Percentiles rank a stretch among this genome's conserved stretches.
These are phyloP conservation scores for Sebastes taczanowskii DNA, from an alignment of 2,797 vertebrate species.

Conservation along the genomic window DNA sequence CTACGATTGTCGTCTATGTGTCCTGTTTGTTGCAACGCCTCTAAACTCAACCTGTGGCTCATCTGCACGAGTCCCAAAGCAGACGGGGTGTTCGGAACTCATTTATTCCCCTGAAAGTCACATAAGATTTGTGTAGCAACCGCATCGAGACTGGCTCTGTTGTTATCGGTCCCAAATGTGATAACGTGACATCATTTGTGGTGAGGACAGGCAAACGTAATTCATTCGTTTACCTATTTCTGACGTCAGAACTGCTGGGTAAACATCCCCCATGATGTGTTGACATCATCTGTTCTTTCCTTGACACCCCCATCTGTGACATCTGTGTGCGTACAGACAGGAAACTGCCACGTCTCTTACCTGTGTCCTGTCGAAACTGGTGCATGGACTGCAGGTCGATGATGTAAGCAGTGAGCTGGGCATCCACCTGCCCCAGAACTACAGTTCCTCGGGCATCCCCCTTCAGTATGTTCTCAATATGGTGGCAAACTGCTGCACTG, in stretches of 20 bases:
- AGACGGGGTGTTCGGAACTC: background rate
- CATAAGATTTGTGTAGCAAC: slow-evolving; percentile 20
- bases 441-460: slow-evolving; percentile 91
- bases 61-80: background rate
- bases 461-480: slow-evolving; percentile 94
- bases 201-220: background rate
- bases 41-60: slow-evolving; percentile 59
- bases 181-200: slow-evolving; percentile 2
- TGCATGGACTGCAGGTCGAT: slow-evolving; percentile 98
- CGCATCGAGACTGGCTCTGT: background rate
- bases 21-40: slow-evolving; percentile 16
- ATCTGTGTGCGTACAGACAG: background rate
- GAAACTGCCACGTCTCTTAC: slow-evolving; percentile 76
- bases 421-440: slow-evolving; percentile 93
- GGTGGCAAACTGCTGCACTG: slow-evolving; percentile 92
- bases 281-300: background rate
- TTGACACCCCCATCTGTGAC: background rate
- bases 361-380: slow-evolving; percentile 97
- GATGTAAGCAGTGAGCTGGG: slow-evolving; percentile 92
- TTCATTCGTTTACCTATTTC: background rate
- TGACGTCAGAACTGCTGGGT: background rate
- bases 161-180: background rate
- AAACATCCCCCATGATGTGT: background rate
- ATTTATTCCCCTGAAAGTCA: slow-evolving; percentile 34
- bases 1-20: slow-evolving; percentile 1